Conservation (phyloP, 2,113 vertebrate species). For the Eurystomus gularis region DNA sequence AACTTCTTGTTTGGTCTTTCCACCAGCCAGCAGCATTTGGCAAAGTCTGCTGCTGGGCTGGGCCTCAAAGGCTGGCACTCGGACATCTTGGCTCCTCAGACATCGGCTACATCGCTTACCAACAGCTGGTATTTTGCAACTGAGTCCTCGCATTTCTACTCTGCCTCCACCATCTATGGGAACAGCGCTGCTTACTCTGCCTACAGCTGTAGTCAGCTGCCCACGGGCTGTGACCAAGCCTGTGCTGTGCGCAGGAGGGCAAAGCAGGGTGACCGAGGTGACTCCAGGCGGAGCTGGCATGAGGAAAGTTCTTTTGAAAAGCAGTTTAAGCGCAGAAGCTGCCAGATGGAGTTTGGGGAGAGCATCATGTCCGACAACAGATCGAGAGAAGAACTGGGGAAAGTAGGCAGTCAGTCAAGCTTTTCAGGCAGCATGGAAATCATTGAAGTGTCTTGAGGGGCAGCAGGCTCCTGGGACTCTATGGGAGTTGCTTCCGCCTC, state of each 20-base stretch:
- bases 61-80: conserved; percentile 94
- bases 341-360: conserved; percentile 96
- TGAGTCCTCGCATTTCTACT: conserved; percentile 85
- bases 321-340: conserved; percentile 93
- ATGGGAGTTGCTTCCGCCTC: background rate
- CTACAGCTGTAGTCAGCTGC: conserved; percentile 82
- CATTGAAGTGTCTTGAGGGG: conserved; percentile 91
- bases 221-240: conserved; percentile 77
- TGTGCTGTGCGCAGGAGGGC: conserved; percentile 81
- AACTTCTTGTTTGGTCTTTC: conserved; percentile 86
- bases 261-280: conserved; percentile 77
- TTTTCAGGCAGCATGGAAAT: conserved; percentile 97
- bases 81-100: conserved; percentile 84
- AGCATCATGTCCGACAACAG: conserved; percentile 79
- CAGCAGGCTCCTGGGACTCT: background rate
- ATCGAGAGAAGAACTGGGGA: conserved; percentile 86
- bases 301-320: conserved; percentile 97
- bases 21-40: conserved; percentile 87
- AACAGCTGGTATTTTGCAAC: conserved; percentile 89
- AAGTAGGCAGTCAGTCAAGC: conserved; percentile 85
- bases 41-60: conserved; percentile 70
- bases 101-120: conserved; percentile 76
- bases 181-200: conserved; percentile 62
- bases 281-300: conserved; percentile 93
- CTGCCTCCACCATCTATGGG: conserved; percentile 82